phyloP scores from a whole-genome alignment of 2,797 vertebrate species.

The Phaenicophaeus curvirostris region DNA sequence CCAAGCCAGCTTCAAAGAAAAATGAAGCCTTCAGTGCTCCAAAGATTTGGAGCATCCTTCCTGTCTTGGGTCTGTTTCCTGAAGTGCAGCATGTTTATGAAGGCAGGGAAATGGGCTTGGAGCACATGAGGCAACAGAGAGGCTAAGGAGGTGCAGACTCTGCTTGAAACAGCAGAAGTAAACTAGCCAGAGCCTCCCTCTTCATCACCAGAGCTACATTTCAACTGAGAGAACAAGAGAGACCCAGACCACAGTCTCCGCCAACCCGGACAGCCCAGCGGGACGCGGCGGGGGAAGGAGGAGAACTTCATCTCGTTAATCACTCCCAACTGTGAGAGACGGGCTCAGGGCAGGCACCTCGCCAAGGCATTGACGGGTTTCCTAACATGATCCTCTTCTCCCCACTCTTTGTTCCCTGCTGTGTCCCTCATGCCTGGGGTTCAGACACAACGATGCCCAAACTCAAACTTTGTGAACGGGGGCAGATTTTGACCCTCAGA shows the following conservation, averaged over 20 bases:
- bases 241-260: neutral
- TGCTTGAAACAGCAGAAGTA: neutral
- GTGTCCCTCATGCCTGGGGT: neutral
- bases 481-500: neutral
- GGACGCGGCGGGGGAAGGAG: neutral
- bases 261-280: neutral
- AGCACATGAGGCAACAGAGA: neutral
- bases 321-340: neutral
- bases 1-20: neutral
- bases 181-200: neutral
- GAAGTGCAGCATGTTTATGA: rapidly evolving
- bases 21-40: rapidly evolving
- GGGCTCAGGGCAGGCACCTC: neutral
- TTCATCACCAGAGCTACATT: neutral
- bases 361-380: neutral
- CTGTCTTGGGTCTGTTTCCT: neutral
- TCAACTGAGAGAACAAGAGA: neutral
- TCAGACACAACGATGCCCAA: rapidly evolving
- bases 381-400: neutral
- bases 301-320: neutral
- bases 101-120: neutral
- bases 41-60: neutral
- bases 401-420: neutral
- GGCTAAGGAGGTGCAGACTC: neutral
- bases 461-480: neutral